Conservation (phyloP, 2,888 invertebrate genomes). For the Netelia melanura region DNA sequence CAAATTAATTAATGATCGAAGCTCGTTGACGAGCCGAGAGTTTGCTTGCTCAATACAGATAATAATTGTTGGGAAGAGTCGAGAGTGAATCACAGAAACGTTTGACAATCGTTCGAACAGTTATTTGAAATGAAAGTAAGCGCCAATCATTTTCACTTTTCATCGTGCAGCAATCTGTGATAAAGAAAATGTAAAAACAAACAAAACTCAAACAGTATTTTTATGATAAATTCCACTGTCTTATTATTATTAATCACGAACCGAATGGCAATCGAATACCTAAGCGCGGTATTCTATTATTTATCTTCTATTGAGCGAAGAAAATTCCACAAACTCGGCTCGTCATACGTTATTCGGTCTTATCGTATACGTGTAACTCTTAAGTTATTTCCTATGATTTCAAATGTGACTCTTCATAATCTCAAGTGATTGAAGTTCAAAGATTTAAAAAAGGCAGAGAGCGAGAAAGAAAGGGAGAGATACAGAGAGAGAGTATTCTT, state of each 20-base stretch:
- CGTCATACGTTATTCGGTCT: slow-evolving; percentile 42
- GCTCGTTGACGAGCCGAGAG: slow-evolving; percentile 25
- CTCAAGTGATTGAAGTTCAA: slow-evolving; percentile 46
- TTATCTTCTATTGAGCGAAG: slow-evolving; percentile 33
- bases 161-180: slow-evolving; percentile 43
- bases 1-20: slow-evolving; percentile 32
- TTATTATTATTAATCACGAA: slow-evolving; percentile 23
- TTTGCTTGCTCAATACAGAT: slow-evolving; percentile 34
- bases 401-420: slow-evolving; percentile 50
- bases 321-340: slow-evolving; percentile 37
- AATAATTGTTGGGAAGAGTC: not conserved
- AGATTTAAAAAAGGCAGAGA: not conserved
- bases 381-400: slow-evolving; percentile 63
- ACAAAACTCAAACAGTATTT: slow-evolving; percentile 65
- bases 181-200: slow-evolving; percentile 6
- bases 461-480: not conserved
- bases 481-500: slow-evolving; percentile 47
- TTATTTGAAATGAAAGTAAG: not conserved
- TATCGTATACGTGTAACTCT: slow-evolving; percentile 58
- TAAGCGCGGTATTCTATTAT: slow-evolving; percentile 1
- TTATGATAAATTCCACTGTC: slow-evolving; percentile 47
- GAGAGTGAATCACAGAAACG: not conserved
- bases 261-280: not conserved
- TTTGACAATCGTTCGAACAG: slow-evolving; percentile 9
- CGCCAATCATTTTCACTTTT: slow-evolving; percentile 32